Evolutionary conservation across 2,888 invertebrate species (phyloP).

Genomic region (Aporophyla lueneburgensis): DNA sequence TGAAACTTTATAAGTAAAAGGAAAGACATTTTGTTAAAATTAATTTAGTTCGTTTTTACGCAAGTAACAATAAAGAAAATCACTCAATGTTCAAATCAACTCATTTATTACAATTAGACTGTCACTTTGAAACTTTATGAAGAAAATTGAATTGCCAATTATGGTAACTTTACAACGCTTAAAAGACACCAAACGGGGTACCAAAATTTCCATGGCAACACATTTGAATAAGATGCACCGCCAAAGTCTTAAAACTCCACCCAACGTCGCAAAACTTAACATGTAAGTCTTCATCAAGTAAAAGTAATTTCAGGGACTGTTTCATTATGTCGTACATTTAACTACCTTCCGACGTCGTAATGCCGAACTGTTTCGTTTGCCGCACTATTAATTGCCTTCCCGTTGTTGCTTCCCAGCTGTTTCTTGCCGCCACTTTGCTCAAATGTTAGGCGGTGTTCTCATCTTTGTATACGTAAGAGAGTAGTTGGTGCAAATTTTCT

Average conservation of each 20-base stretch:
- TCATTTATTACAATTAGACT: conserved; percentile 6
- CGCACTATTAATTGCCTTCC: conserved; percentile 61
- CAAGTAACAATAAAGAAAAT: not conserved
- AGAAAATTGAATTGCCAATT: not conserved
- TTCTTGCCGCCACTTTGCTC: conserved; percentile 39
- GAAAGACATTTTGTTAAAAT: not conserved
- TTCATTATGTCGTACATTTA: conserved; percentile 55
- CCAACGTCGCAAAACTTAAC: conserved; percentile 28
- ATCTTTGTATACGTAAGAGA: conserved; percentile 19
- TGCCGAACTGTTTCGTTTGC: conserved; percentile 56
- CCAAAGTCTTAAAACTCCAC: conserved; percentile 24
- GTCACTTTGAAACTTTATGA: not conserved
- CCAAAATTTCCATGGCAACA: not conserved
- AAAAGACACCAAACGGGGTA: not conserved
- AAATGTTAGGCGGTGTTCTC: conserved; percentile 17
- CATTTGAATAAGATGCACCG: conserved; percentile 28
- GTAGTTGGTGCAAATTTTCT: conserved; percentile 7
- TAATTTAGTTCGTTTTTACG: not conserved
- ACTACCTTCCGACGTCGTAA: conserved; percentile 49
- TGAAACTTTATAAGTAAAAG: not conserved
- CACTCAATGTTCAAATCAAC: not conserved
- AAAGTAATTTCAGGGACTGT: conserved; percentile 51
- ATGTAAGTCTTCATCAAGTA: conserved; percentile 53
- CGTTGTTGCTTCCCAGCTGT: conserved; percentile 18
- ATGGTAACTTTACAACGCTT: not conserved